Evolutionary conservation across 2,888 invertebrate species (phyloP).

Genomic region (Mechanitis mazaeus): DNA sequence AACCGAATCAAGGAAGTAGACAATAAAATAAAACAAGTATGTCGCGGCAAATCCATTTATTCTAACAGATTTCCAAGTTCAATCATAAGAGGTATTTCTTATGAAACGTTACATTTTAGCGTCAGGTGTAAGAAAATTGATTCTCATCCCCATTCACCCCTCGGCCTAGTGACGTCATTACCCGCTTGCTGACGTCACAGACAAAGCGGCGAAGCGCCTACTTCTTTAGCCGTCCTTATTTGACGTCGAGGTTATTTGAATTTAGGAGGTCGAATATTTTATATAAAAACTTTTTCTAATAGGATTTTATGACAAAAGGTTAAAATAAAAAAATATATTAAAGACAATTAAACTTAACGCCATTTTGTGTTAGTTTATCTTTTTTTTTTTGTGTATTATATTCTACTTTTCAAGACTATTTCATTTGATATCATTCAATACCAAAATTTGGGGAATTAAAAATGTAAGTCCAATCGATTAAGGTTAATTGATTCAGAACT

Average conservation of each 20-base stretch:
- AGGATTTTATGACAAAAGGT: neutral
- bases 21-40: conserved; percentile 5
- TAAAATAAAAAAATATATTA: no score
- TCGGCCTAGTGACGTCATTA: conserved; percentile 59
- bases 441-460: no score
- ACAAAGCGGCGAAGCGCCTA: conserved; percentile 59
- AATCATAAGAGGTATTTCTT: conserved; percentile 14
- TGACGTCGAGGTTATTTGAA: conserved; percentile 39
- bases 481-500: no score
- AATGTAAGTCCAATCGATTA: no score
- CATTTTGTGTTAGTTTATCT: no score
- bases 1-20: neutral
- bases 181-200: conserved; percentile 63
- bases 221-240: conserved; percentile 54
- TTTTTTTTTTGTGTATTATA: no score
- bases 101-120: conserved; percentile 50
- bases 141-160: conserved; percentile 45
- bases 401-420: no score
- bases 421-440: no score
- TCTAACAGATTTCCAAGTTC: conserved; percentile 12
- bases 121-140: conserved; percentile 69
- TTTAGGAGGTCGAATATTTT: conserved; percentile 21
- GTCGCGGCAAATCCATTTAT: conserved; percentile 4
- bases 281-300: conserved; percentile 9
- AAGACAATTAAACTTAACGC: no score